Base-by-base conservation (phyloP, 1,140 invertebrate genomes). In the Euborellia annulipes region DNA sequence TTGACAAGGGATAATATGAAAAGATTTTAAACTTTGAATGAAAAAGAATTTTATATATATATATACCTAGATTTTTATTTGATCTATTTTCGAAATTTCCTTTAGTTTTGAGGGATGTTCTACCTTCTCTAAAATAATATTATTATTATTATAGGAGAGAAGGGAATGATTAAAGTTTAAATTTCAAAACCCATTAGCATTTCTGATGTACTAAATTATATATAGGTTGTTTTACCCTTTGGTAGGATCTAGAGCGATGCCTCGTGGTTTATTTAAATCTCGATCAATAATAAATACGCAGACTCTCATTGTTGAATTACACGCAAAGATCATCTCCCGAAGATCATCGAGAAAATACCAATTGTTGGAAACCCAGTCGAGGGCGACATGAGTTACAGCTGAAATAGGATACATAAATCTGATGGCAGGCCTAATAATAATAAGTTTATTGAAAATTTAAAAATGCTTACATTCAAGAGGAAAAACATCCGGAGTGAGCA, bases 331-430 rank as follows among this genome's bases (percentile, higher is more conserved):
- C 63, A 76, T 64, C 64, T 83, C 72, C 57, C 76, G 63, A 52
- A 70, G 64, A 63, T 77, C 74, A 62, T 91, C 87, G 44, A 85
- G 62, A 53, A 91, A 75, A 65, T 93, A 94, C 73, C 87, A 81
- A 61, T 85, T 88, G 48, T 75, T 71, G 27, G 79, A 74, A 16
- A 91, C 65, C 88, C 88, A 93, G 61, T 93, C 88, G 47, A 85
- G 66, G 2, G 81, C 76, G 39, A 91, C 62, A 56, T 83, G 73
- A 53, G 72, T 71, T 38, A 82, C 73, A 44, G 72, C 75, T 78
- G 55, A 46, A 45, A 40, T 21, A 43, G 22, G 14, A 32, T 18
- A 18, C 3, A 36, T 41, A 32, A 38, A 17, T 39, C 11, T 18
- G 17, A 20, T 13, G 6, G 8, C 11, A 23, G 41, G 11, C n/a